A percentile compares a stretch with the other conserved stretches of the same genome.
These are phyloP conservation scores for Choristoneura rosaceana DNA, from an alignment of 2,888 invertebrate genomes.

Conservation along the genomic window DNA sequence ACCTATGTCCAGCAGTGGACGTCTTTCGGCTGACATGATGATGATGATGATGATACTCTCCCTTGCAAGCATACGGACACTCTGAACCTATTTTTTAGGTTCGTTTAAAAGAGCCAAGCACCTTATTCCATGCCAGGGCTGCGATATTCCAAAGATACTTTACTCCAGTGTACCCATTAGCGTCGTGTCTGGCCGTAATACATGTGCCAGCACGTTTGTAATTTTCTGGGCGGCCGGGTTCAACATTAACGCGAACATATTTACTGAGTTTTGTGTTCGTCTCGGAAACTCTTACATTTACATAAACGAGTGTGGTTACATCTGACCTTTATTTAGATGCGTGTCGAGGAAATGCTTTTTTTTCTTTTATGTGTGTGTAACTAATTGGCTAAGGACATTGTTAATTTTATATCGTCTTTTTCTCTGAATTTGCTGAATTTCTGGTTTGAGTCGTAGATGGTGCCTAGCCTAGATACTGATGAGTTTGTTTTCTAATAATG, in stretches of 20 bases:
- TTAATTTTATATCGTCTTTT: not conserved
- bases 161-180: constrained; percentile 15
- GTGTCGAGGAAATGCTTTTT: not conserved
- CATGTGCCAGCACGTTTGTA: constrained; percentile 19
- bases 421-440: not conserved
- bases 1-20: too few species aligned
- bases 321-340: not conserved
- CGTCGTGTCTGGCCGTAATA: not conserved
- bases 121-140: not conserved
- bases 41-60: too few species aligned
- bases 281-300: not conserved
- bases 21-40: too few species aligned
- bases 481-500: too few species aligned
- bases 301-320: not conserved
- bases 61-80: too few species aligned
- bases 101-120: not conserved
- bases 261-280: not conserved
- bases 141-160: constrained; percentile 9
- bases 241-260: constrained; percentile 1
- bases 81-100: not conserved
- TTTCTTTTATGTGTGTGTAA: not conserved
- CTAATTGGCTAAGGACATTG: not conserved
- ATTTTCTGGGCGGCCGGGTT: constrained; percentile 22
- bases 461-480: too few species aligned
- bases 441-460: not conserved